Base-by-base conservation (phyloP, 2,113 vertebrate genomes). In the Haemorhous mexicanus region DNA sequence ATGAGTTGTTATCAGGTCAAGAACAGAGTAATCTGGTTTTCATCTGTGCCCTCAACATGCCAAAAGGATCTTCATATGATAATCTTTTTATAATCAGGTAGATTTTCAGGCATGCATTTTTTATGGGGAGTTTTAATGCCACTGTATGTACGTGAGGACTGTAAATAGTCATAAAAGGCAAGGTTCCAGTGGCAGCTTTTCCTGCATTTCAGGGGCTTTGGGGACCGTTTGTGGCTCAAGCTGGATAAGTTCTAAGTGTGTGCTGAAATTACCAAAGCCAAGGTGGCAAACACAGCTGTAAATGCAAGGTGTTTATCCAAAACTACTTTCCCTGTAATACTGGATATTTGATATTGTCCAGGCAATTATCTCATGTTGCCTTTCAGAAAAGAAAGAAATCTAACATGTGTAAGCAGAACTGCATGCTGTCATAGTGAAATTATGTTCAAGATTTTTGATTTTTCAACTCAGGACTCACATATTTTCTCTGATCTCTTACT, bases 111-210 rank as follows among this genome's bases (percentile, higher is more conserved):
- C 46, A 26, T 74, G 3, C 61, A 6, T 0, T 63, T 84, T 91
- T 62, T 84, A 13, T 47, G 15, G 39, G 17, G 35, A 47, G 28
- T 35, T 92, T 46, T 41, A 64, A 22, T 74, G 41, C 74, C 76
- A 9, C 74, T 22, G 0, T 16, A 0, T 0, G 2, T n/a, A 7
- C 15, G 4, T 46, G 23, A 66, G 61, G 13, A 5, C 6, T 78
- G 27, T 41, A 61, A 79, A 30, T 17, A 53, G 46, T 20, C 5
- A 3, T 3, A 4, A 14, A 49, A 53, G 28, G 26, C 26, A 72
- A 56, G 50, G 67, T 62, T 93, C 79, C 49, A 26, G 58, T 87
- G 77, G 46, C 72, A 64, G 58, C 62, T 85, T 79, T 76, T 53
- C 19, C 23, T 87, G 69, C 13, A 11, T 49, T 84, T 68, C 56